Evolutionary conservation across 2,888 invertebrate genomes (phyloP), one percentile per base, ranked within the genome.

Genomic region (Gymnocheta viridis): DNA sequence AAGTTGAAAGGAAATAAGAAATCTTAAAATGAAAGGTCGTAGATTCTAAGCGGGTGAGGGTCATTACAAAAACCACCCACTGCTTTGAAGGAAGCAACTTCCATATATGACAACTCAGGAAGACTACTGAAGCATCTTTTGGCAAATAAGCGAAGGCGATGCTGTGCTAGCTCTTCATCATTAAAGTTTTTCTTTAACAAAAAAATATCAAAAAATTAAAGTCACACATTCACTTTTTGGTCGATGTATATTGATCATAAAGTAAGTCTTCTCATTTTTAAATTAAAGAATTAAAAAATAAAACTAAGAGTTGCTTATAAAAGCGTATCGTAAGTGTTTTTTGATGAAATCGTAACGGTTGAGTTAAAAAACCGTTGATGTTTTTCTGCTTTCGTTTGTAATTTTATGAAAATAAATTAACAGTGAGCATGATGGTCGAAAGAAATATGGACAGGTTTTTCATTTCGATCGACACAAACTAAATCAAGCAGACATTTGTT

Each of bases 321-420:
- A 73, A 84, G 67, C 72, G 77, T 78, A 84, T 27, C 77, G 60
- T 64, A 14, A 54, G 24, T 60, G 0, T 10, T 4, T 69, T 56
- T 70, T 72, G 4, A 64, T 74, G 73, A 78, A 84, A 78, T 64
- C 81, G 81, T 60, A 73, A 81, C 73, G 84, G 56, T 77, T 73
- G 84, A 81, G 73, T 69, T 47, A 73, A 73, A 81, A 81, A 73
- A 81, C 19, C 38, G 19, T 64, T 72, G 47, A 70, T 24, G 54
- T 22, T 62, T 60, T 77, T 76, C 29, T 41, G 49, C 67, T 69
- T 58, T 38, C 54, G 14, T 41, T 67, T 41, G 17, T 38, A 27
- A 51, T 62, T 62, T 67, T n/a, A 29, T 67, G 19, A 35, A 81
- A 74, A 35, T 47, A 74, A 54, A 51, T 74, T 74, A 66, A 51